Evolutionary conservation across 2,113 vertebrate genomes (phyloP).

Genomic region (Cavia aperea): DNA sequence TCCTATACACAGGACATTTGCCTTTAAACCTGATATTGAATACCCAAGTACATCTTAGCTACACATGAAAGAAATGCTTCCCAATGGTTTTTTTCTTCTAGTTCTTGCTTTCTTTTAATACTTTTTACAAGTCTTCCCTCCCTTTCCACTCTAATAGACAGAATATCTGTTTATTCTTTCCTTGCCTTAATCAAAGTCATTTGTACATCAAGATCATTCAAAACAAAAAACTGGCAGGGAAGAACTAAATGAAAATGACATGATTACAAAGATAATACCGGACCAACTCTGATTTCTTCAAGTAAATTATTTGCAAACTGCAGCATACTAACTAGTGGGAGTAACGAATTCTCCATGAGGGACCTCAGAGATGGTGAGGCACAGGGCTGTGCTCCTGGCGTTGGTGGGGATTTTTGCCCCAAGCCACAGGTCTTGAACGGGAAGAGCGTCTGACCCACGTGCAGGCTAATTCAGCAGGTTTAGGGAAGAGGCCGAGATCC

Average conservation of each 20-base stretch:
- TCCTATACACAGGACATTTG: background rate
- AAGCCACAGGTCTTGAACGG: background rate
- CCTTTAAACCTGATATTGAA: background rate
- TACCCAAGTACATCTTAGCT: background rate
- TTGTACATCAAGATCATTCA: slow-evolving; percentile 7
- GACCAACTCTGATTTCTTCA: background rate
- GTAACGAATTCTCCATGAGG: background rate
- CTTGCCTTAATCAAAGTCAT: background rate
- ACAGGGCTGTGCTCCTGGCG: accelerated
- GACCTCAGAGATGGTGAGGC: background rate
- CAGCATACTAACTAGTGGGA: background rate
- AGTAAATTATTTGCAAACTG: slow-evolving; percentile 19
- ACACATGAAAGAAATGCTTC: background rate
- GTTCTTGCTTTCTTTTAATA: background rate
- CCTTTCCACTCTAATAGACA: background rate
- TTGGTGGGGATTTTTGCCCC: background rate
- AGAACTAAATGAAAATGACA: accelerated
- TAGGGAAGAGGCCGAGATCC: background rate
- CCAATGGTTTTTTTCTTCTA: slow-evolving; percentile 5
- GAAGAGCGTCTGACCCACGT: background rate
- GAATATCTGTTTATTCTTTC: background rate
- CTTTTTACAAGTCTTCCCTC: background rate
- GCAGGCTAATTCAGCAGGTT: no score
- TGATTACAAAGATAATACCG: background rate
- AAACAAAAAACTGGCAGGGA: background rate